Conservation (phyloP, 2,888 invertebrate genomes). For the Diaprepes abbreviatus region DNA sequence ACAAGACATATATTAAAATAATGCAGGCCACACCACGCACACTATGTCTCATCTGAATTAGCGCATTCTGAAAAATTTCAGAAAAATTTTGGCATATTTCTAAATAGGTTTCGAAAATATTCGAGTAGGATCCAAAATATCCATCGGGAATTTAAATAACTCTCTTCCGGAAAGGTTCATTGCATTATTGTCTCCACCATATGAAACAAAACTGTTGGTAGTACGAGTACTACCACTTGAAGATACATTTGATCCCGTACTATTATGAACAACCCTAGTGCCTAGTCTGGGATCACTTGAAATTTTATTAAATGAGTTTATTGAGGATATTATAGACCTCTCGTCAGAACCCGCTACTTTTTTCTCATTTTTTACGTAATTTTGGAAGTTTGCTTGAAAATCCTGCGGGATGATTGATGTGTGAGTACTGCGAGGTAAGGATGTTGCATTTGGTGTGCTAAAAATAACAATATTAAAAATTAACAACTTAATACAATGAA, state of each 20-base stretch:
- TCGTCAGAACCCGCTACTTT: neutral
- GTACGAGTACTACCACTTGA: neutral
- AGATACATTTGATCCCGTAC: neutral
- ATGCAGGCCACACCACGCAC: no score
- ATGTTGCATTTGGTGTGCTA: neutral
- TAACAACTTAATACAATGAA: no score
- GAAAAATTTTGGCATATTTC: no score
- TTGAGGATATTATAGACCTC: neutral
- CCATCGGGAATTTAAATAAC: slow-evolving; percentile 13
- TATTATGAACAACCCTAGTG: neutral
- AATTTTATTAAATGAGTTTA: neutral
- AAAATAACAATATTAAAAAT: no score
- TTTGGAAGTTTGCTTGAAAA: slow-evolving; percentile 4
- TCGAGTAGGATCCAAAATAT: slow-evolving; percentile 24
- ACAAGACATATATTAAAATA: no score
- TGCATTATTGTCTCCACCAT: neutral
- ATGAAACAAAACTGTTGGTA: neutral
- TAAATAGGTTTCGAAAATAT: slow-evolving; percentile 22
- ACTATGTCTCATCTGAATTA: no score
- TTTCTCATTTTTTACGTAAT: neutral
- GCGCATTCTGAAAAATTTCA: no score
- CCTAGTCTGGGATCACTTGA: neutral
- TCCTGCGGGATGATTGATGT: neutral
- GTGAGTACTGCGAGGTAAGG: neutral
- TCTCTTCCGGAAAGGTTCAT: neutral